Evolutionary conservation across 2,113 vertebrate species (phyloP), one percentile per base, ranked within the genome.

Genomic region (Megaleporinus macrocephalus): DNA sequence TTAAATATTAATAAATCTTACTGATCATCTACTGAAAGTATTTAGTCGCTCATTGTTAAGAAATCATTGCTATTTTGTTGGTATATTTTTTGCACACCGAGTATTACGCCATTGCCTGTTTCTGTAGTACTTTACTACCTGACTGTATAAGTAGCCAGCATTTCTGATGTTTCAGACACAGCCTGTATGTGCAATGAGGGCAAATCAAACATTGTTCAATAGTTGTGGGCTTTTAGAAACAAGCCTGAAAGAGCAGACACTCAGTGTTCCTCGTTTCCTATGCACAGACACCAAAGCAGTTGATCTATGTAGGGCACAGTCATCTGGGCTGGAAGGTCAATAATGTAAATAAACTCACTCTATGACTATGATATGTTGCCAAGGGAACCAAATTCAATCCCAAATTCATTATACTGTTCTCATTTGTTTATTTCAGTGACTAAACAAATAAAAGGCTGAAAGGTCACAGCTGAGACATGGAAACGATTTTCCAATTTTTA

Each of bases 401-500:
- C 14, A 63, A 80, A 59, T 62, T 74, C 7, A 69, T 82, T 79
- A 30, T 41, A 49, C 69, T 66, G 24, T 61, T 81, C 84, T 88
- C 36, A 49, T 72, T 80, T 84, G 73, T 82, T 82, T 63, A 66
- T 83, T 85, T 55, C 51, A 55, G 55, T 85, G 68, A 85, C 69
- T 87, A 86, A 88, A 85, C 86, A 87, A 85, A 83, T 80, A 83
- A 85, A 87, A 83, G 72, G 85, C 78, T 78, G 44, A 85, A 83
- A 79, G 83, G 83, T 88, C 78, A 89, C 59, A 72, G 68, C 57
- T 79, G 80, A 78, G 66, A 87, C 65, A 86, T 86, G 84, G 86
- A 88, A 90, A 86, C 78, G 79, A 86, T 88, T 86, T 86, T 86
- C 68, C 76, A 80, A 84, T 90, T 82, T 86, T 79, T 78, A 76